phyloP scores from a whole-genome alignment of 2,888 invertebrate genomes.

The Ypsolopha scabrella region DNA sequence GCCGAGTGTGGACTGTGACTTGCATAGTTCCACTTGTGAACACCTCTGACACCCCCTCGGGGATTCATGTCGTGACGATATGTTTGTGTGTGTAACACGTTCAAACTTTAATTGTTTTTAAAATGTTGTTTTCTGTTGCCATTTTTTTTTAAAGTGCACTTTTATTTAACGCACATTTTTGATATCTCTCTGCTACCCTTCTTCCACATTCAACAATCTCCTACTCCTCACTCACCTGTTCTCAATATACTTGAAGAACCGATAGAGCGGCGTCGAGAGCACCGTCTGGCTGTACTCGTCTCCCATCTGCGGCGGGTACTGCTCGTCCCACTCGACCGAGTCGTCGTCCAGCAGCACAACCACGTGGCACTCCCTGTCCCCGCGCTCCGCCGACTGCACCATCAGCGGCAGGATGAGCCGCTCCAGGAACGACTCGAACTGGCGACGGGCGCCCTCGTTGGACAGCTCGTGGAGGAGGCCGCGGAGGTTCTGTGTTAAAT shows the following conservation, averaged over 20 bases:
- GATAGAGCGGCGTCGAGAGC: conserved; percentile 93
- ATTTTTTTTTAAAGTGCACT: too few relatives aligned
- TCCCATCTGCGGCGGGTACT: conserved; percentile 99
- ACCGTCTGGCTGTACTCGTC: conserved; percentile 99
- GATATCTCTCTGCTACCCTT: too few relatives aligned
- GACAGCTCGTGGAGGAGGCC: conserved; percentile 97
- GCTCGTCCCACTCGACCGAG: conserved; percentile 97
- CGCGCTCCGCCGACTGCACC: conserved; percentile 87
- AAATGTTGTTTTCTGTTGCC: too few relatives aligned
- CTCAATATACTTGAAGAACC: conserved; percentile 99
- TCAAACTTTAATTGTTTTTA: too few relatives aligned
- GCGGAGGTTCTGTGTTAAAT: conserved; percentile 93
- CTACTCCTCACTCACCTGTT: conserved; percentile 66
- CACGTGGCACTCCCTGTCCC: conserved; percentile 98
- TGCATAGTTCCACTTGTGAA: too few relatives aligned
- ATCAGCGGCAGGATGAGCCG: conserved; percentile 95
- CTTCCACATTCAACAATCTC: background rate
- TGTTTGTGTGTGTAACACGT: too few relatives aligned
- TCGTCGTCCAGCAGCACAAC: conserved; percentile 97
- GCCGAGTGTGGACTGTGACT: too few relatives aligned
- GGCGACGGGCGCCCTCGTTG: conserved; percentile 98
- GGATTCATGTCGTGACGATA: too few relatives aligned
- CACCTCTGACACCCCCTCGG: too few relatives aligned
- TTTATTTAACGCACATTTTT: too few relatives aligned
- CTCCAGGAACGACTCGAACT: conserved; percentile 97